Evolutionary conservation across 2,888 invertebrate genomes (phyloP).

Genomic region (Sylvicola cinctus): DNA sequence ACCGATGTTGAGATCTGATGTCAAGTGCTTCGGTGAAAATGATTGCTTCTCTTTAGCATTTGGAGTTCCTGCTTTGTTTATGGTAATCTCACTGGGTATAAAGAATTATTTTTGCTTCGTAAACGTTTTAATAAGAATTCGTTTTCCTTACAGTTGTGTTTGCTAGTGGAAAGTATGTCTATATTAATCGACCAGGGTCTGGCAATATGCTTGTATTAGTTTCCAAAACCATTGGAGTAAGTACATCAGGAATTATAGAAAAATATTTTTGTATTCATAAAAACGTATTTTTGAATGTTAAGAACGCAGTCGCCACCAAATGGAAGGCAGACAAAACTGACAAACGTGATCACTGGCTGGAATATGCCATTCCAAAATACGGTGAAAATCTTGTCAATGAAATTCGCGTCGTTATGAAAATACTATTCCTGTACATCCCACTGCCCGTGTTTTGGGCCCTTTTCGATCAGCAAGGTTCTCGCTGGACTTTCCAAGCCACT

Average conservation of each 20-base stretch:
- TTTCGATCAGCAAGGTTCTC: constrained; percentile 81
- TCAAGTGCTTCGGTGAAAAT: constrained; percentile 40
- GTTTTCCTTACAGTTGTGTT: constrained; percentile 41
- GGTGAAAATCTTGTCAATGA: constrained; percentile 52
- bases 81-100: constrained; percentile 44
- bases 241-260: no score
- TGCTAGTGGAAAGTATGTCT: constrained; percentile 38
- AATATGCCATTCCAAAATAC: constrained; percentile 66
- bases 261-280: no score
- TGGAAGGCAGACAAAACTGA: constrained; percentile 14
- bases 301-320: no score
- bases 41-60: constrained; percentile 54
- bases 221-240: constrained; percentile 36
- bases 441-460: constrained; percentile 87
- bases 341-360: constrained; percentile 61
- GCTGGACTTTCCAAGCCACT: constrained; percentile 85
- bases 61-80: constrained; percentile 45
- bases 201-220: constrained; percentile 49
- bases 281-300: no score
- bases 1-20: constrained; percentile 47
- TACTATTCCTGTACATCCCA: constrained; percentile 64
- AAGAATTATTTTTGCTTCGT: neutral
- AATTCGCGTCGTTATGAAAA: constrained; percentile 50
- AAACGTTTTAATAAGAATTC: no score
- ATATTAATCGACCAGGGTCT: constrained; percentile 40